Evolutionary conservation across 2,113 vertebrate species (phyloP).

Genomic region (Pimephales promelas): DNA sequence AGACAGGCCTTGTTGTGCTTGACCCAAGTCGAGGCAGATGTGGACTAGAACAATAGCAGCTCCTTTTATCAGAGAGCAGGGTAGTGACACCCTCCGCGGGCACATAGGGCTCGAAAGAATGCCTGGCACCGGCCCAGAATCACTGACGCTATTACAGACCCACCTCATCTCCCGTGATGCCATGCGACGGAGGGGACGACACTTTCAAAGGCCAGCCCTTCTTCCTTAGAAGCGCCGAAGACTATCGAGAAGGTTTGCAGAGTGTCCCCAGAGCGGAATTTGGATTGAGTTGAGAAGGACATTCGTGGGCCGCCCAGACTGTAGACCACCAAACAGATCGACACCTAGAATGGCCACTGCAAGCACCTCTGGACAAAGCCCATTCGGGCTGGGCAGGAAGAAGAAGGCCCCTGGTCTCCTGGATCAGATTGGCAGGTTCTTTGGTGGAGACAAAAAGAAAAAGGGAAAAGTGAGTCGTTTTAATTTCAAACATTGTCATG

Average conservation of each 20-base stretch:
- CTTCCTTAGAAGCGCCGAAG: slow-evolving; percentile 81
- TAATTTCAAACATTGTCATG: not conserved
- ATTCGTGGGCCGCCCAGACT: slow-evolving; percentile 66
- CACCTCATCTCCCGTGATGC: slow-evolving; percentile 92
- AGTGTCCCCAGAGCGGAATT: slow-evolving; percentile 72
- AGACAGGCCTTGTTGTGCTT: slow-evolving; percentile 86
- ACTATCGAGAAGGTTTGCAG: slow-evolving; percentile 79
- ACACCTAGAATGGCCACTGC: slow-evolving; percentile 88
- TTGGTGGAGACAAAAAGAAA: slow-evolving; percentile 91
- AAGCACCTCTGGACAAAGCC: slow-evolving; percentile 87
- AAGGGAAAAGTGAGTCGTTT: slow-evolving; percentile 90
- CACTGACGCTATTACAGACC: slow-evolving; percentile 79
- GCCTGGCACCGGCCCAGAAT: slow-evolving; percentile 85
- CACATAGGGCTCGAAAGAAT: slow-evolving; percentile 86
- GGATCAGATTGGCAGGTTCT: slow-evolving; percentile 93
- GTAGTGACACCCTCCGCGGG: slow-evolving; percentile 94
- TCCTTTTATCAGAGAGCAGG: slow-evolving; percentile 82
- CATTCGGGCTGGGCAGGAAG: slow-evolving; percentile 76
- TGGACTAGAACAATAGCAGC: slow-evolving; percentile 88
- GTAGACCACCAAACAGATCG: slow-evolving; percentile 69
- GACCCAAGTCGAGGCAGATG: slow-evolving; percentile 83
- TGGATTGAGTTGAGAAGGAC: slow-evolving; percentile 82
- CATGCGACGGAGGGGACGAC: slow-evolving; percentile 82
- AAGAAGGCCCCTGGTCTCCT: slow-evolving; percentile 89
- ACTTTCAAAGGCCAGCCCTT: slow-evolving; percentile 94